Percentiles rank a stretch among this genome's conserved stretches.
These are phyloP conservation scores for Acronicta leporina DNA, from an alignment of 2,888 invertebrate species.

Conservation along the genomic window DNA sequence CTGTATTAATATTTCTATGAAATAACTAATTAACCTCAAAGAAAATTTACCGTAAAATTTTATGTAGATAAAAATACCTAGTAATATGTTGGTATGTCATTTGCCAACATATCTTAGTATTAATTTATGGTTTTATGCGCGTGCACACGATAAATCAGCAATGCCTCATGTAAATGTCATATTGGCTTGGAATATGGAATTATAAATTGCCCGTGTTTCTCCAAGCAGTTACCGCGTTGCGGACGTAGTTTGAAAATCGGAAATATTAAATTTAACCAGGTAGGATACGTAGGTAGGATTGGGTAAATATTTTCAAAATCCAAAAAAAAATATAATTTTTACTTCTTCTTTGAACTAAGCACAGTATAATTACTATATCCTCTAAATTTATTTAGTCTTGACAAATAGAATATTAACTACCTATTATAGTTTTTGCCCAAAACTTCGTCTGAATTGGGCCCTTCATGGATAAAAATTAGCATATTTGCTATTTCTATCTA, in stretches of 20 bases:
- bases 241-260: slow-evolving; percentile 16
- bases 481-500: no score
- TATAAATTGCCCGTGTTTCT: slow-evolving; percentile 64
- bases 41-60: slow-evolving; percentile 14
- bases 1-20: neutral
- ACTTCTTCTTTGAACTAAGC: no score
- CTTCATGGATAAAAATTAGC: no score
- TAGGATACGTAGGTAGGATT: no score
- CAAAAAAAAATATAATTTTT: no score
- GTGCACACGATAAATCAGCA: slow-evolving; percentile 58
- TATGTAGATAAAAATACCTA: slow-evolving; percentile 11
- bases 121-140: slow-evolving; percentile 39
- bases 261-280: neutral
- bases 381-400: no score
- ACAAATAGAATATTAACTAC: no score
- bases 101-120: slow-evolving; percentile 32
- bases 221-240: slow-evolving; percentile 45
- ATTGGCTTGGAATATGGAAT: slow-evolving; percentile 62
- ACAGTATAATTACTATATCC: no score
- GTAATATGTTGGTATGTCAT: slow-evolving; percentile 45
- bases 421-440: no score
- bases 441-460: no score
- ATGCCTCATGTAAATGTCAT: slow-evolving; percentile 68
- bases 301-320: no score
- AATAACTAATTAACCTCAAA: slow-evolving; percentile 9